These are phyloP conservation scores for Enteromius argenteus DNA, from an alignment of 2,797 vertebrate species.

Conservation along the genomic window DNA sequence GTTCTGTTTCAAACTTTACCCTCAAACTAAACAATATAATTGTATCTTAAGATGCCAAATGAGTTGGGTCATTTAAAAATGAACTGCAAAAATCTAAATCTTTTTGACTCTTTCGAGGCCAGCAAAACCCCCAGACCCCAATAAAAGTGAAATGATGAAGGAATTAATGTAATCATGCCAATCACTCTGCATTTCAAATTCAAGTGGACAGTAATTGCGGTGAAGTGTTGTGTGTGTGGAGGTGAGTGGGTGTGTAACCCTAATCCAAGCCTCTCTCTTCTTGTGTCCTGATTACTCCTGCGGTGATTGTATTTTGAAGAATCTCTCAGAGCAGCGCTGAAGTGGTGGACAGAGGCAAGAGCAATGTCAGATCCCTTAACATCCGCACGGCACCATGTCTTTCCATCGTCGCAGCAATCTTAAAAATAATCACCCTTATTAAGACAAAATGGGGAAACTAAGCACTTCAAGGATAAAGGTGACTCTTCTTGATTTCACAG, in stretches of 20 bases:
- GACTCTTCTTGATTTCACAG: constrained; percentile 2
- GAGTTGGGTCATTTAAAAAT: not conserved
- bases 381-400: not conserved
- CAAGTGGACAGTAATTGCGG: constrained; percentile 31
- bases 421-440: constrained; percentile 8
- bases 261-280: constrained; percentile 33
- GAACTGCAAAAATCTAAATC: no score
- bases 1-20: not conserved
- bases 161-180: constrained; percentile 40
- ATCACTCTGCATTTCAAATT: constrained; percentile 41
- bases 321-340: constrained; percentile 22
- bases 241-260: constrained; percentile 4
- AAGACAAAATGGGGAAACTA: not conserved
- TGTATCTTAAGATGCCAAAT: not conserved
- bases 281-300: constrained; percentile 45
- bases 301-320: constrained; percentile 43
- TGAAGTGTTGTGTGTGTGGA: constrained; percentile 31
- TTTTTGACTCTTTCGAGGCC: not conserved
- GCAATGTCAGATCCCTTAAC: constrained; percentile 14
- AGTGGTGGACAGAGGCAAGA: constrained; percentile 32
- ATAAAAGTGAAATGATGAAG: constrained; percentile 10
- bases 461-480: not conserved
- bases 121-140: not conserved
- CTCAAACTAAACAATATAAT: not conserved
- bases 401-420: constrained; percentile 4